phyloP scores from a whole-genome alignment of 2,113 vertebrate genomes.

The Cyprinodon variegatus region DNA sequence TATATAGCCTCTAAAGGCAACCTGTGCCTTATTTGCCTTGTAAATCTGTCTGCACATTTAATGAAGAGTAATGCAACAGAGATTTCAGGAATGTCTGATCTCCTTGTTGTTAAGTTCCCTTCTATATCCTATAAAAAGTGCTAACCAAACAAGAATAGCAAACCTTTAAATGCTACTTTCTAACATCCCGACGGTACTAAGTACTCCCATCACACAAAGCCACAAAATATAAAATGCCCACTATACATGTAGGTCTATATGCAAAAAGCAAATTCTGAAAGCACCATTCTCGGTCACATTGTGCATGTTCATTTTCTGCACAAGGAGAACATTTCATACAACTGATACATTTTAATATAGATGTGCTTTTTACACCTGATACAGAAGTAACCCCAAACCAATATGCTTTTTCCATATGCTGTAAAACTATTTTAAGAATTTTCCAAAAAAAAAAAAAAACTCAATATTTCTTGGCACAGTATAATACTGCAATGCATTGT shows the following conservation, averaged over 20 bases:
- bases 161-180: conserved; percentile 58
- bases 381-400: conserved; percentile 44
- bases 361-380: conserved; percentile 48
- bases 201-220: conserved; percentile 42
- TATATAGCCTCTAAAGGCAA: conserved; percentile 84
- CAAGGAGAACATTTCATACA: conserved; percentile 60
- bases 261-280: conserved; percentile 72
- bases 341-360: conserved; percentile 55
- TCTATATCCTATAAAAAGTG: conserved; percentile 81
- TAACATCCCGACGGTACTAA: conserved; percentile 42
- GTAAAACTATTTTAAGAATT: conserved; percentile 44
- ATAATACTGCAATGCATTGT: conserved; percentile 66
- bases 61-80: conserved; percentile 67
- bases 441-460: conserved; percentile 41
- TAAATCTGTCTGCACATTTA: conserved; percentile 76
- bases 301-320: conserved; percentile 71
- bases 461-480: conserved; percentile 67
- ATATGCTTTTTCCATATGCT: conserved; percentile 37
- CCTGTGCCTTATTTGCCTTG: conserved; percentile 82
- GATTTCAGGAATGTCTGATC: conserved; percentile 71
- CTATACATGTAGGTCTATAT: conserved; percentile 60
- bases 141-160: conserved; percentile 68
- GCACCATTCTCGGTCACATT: conserved; percentile 79
- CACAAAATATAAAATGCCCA: conserved; percentile 40
- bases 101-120: conserved; percentile 72